Evolutionary conservation across 2,113 vertebrate species (phyloP), one percentile per base, ranked within the genome.

Genomic region (Chionomys nivalis): DNA sequence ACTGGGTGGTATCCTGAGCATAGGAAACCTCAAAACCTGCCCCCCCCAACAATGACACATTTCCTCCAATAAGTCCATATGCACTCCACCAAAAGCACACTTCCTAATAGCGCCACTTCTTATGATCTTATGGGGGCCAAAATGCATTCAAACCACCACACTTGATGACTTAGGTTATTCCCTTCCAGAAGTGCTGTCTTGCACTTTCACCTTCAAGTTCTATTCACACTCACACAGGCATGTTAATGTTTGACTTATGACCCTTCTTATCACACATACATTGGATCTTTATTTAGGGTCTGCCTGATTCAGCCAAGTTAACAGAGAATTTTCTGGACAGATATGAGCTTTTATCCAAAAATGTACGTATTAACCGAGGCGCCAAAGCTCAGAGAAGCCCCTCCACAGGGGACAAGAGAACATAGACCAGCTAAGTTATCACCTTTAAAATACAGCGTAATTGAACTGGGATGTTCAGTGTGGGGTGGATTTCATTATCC

Each of bases 181-280:
- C 68, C 19, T 87, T 72, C 31, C 33, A 55, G 58, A 90, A 92
- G 33, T 47, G 76, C 13, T 76, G 17, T 68, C 28, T 49, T 72
- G 39, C 7, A 68, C 36, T 52, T 91, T 73, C 3, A 65, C 28
- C 52, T 94, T 95, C 81, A 93, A 83, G 75, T 93, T 93, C 66
- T 58, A 77, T 85, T 88, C 78, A 87, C 87, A 76, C 94, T 36
- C 75, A 85, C 88, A 88, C 13, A 28, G 94, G 79, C 87, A 47
- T n/a, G 2, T 90, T 90, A 76, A 79, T 72, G 19, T 13, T 92
- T 97, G 49, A 92, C 81, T 55, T 58, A 85, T 94, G 58, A 89
- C 31, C 17, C 17, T 81, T 66, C n/a, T 81, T 95, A 93, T 92
- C 76, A 93, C 52, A 82, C 5, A 2, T 49, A 70, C 26, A 81